phyloP scores from a whole-genome alignment of 2,113 vertebrate species.

The Himantopus leucocephalus region DNA sequence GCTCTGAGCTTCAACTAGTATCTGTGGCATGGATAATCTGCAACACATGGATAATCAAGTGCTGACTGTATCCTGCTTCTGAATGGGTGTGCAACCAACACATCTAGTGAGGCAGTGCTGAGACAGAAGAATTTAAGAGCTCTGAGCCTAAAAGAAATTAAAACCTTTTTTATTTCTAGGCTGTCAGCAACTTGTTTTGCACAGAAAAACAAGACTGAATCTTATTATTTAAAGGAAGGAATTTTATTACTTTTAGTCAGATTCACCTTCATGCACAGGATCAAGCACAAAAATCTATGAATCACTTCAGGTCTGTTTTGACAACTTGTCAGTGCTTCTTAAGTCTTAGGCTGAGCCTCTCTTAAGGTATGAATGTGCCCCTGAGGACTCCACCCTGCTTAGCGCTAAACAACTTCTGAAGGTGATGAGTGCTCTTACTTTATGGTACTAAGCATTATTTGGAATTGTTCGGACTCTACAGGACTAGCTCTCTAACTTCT shows the following conservation, averaged over 20 bases:
- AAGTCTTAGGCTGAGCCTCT: neutral
- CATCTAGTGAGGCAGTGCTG: neutral
- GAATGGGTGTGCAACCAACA: neutral
- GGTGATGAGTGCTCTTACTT: neutral
- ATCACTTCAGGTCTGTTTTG: neutral
- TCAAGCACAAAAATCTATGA: neutral
- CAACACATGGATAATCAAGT: neutral
- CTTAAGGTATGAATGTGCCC: fast-evolving
- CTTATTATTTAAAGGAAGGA: neutral
- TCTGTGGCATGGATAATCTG: slow-evolving; percentile 10
- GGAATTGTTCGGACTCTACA: neutral
- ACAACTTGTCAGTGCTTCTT: neutral
- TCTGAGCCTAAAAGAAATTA: neutral
- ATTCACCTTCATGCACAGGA: neutral
- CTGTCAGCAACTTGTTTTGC: slow-evolving; percentile 7
- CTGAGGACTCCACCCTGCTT: neutral
- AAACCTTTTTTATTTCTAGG: neutral
- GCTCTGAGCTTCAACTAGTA: neutral
- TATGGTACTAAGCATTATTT: neutral
- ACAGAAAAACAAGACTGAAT: neutral
- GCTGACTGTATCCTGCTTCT: neutral
- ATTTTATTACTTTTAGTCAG: neutral
- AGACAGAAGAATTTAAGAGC: neutral
- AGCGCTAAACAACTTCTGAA: neutral
- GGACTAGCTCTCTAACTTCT: neutral